phyloP scores from a whole-genome alignment of 2,113 vertebrate species.

The Bungarus multicinctus region DNA sequence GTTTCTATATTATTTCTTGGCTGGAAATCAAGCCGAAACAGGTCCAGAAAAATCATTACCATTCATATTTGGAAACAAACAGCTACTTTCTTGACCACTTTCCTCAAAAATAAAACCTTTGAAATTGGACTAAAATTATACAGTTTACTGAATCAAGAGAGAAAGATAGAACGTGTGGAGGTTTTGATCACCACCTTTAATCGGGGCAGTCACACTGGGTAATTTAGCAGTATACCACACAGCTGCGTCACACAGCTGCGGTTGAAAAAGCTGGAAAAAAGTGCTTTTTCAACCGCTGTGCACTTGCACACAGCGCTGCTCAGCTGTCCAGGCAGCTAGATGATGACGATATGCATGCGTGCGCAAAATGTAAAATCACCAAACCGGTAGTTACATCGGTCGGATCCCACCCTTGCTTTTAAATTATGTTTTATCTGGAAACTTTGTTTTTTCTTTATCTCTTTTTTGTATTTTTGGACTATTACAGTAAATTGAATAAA shows the following conservation, averaged over 20 bases:
- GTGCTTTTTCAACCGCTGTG: too few relatives aligned
- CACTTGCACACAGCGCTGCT: too few relatives aligned
- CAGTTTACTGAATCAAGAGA: background rate
- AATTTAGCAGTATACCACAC: background rate
- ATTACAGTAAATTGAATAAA: background rate
- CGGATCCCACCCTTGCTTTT: background rate
- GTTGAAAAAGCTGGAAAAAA: too few relatives aligned
- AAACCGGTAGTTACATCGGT: too few relatives aligned
- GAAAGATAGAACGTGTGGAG: background rate
- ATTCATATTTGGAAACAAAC: background rate
- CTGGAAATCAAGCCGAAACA: background rate
- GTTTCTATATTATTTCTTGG: background rate
- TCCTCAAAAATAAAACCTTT: background rate
- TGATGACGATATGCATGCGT: too few relatives aligned
- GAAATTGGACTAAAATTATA: background rate
- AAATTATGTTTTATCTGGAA: background rate
- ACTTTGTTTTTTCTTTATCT: background rate
- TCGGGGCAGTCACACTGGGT: background rate
- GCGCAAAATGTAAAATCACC: too few relatives aligned
- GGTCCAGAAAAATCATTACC: background rate
- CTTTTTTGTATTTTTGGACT: background rate
- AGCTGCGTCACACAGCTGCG: too few relatives aligned
- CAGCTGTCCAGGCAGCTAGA: too few relatives aligned
- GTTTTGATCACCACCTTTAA: background rate
- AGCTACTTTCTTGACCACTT: background rate